These are phyloP conservation scores for Myotis davidii DNA, from an alignment of 2,113 vertebrate genomes.

Conservation along the genomic window DNA sequence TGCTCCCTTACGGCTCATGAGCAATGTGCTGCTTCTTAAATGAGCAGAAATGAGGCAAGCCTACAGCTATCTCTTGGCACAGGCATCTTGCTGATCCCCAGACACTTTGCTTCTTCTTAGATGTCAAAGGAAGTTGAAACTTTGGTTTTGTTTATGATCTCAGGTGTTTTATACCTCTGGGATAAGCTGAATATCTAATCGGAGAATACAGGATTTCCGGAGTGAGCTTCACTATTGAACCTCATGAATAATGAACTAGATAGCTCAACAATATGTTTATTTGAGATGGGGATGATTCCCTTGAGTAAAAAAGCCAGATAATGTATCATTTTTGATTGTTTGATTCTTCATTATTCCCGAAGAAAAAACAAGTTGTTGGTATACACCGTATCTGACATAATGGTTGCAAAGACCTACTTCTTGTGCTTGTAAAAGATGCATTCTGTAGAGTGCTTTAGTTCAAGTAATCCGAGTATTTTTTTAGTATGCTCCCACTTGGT, in stretches of 20 bases:
- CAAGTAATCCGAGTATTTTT: neutral
- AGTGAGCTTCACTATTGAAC: slow-evolving; percentile 30
- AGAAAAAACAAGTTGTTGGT: neutral
- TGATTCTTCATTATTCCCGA: slow-evolving; percentile 37
- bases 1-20: neutral
- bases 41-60: neutral
- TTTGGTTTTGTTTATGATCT: slow-evolving; percentile 30
- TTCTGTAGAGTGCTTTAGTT: slow-evolving; percentile 34
- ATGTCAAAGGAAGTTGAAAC: neutral
- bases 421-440: neutral
- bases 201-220: slow-evolving; percentile 18
- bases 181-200: slow-evolving; percentile 11
- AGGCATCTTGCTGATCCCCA: neutral
- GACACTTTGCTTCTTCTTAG: neutral
- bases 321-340: neutral
- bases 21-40: neutral
- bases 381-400: slow-evolving; percentile 17
- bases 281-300: slow-evolving; percentile 9
- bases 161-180: neutral
- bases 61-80: neutral
- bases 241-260: slow-evolving; percentile 51
- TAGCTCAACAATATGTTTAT: neutral
- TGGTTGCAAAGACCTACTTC: neutral
- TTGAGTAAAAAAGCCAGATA: slow-evolving; percentile 29
- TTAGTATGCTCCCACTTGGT: neutral